phyloP scores from a whole-genome alignment of 2,797 vertebrate genomes.

The Rhadinocentrus ornatus region DNA sequence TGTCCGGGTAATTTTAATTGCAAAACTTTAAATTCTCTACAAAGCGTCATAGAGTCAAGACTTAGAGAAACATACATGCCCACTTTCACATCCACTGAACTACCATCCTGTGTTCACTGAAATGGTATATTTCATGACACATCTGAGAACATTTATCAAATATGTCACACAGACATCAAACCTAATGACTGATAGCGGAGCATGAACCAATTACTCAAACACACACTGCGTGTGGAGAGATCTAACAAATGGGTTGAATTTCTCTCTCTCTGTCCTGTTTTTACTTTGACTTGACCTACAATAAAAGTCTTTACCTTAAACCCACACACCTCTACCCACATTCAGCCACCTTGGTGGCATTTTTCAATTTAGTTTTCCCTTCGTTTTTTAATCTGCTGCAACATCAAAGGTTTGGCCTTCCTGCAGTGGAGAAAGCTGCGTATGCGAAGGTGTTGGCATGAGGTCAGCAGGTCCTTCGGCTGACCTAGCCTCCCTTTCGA shows the following conservation, averaged over 20 bases:
- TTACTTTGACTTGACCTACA: constrained; percentile 17
- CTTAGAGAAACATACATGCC: neutral
- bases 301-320: constrained; percentile 16
- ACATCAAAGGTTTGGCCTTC: constrained; percentile 46
- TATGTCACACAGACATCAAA: constrained; percentile 16
- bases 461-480: constrained; percentile 47
- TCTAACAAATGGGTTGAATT: constrained; percentile 28
- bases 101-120: neutral
- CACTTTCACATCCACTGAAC: neutral
- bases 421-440: constrained; percentile 10
- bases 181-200: constrained; percentile 19
- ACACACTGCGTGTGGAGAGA: neutral
- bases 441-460: constrained; percentile 15
- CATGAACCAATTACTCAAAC: constrained; percentile 36
- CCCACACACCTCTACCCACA: neutral
- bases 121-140: constrained; percentile 7
- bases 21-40: neutral
- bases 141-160: constrained; percentile 23
- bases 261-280: constrained; percentile 11
- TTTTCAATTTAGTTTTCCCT: constrained; percentile 10
- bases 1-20: neutral
- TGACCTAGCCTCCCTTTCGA: constrained; percentile 49
- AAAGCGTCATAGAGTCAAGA: neutral
- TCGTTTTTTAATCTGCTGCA: constrained; percentile 26
- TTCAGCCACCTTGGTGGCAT: neutral